Evolutionary conservation across 2,888 invertebrate species (phyloP).

Genomic region (Dicycla oo): DNA sequence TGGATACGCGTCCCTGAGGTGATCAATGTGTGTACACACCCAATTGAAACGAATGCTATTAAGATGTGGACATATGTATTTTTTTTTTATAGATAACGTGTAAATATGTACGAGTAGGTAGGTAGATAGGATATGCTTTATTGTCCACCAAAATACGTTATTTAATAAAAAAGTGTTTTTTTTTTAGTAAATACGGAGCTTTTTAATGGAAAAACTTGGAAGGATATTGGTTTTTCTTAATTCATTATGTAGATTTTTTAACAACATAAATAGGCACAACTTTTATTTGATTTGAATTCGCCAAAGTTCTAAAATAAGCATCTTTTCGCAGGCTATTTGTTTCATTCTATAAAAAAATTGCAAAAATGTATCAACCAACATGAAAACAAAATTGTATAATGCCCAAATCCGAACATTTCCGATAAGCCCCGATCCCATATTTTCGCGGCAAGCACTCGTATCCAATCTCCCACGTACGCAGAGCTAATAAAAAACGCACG

Average conservation of each 20-base stretch:
- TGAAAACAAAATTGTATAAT: not conserved
- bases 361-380: not conserved
- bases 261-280: not conserved
- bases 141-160: not conserved
- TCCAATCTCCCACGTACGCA: slow-evolving; percentile 54
- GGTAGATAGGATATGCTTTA: not conserved
- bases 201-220: not conserved
- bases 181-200: not conserved
- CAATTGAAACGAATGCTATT: slow-evolving; percentile 31
- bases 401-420: slow-evolving; percentile 18
- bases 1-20: slow-evolving; percentile 22
- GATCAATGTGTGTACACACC: slow-evolving; percentile 25
- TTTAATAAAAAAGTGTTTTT: not conserved
- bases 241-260: not conserved
- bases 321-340: not conserved
- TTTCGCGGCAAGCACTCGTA: slow-evolving; percentile 43
- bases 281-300: not conserved
- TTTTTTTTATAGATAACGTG: slow-evolving; percentile 22
- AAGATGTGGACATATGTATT: slow-evolving; percentile 17
- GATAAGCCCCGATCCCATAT: slow-evolving; percentile 35
- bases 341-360: not conserved
- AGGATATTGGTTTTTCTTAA: not conserved
- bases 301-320: not conserved
- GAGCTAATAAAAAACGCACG: slow-evolving; percentile 61
- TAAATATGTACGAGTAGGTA: not conserved